A percentile compares a stretch with the other conserved stretches of the same genome.
phyloP scores from a whole-genome alignment of 2,113 vertebrate genomes.

The Mesembrinibis cayennensis region DNA sequence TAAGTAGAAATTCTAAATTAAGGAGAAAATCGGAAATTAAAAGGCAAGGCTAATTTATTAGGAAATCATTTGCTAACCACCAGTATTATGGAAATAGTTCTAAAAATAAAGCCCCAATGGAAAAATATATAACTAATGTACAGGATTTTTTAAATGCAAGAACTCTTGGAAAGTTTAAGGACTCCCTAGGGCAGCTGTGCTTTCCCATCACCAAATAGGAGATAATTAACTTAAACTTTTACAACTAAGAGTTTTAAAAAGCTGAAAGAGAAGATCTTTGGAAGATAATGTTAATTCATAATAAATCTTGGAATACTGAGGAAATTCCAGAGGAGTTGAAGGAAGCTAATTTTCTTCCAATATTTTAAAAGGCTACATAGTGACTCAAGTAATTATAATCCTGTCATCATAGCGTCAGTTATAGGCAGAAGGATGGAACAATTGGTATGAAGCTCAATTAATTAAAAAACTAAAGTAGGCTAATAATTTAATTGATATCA shows the following conservation, averaged over 20 bases:
- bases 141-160: background rate
- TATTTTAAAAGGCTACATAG: conserved; percentile 35
- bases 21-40: conserved; percentile 54
- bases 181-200: background rate
- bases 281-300: background rate
- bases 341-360: conserved; percentile 7
- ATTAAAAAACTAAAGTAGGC: conserved; percentile 26
- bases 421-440: conserved; percentile 10
- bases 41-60: conserved; percentile 46
- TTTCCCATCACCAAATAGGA: background rate
- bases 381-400: conserved; percentile 43
- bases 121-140: conserved; percentile 22
- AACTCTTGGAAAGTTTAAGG: conserved; percentile 30
- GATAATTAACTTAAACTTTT: background rate
- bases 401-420: conserved; percentile 12
- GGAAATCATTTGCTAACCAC: conserved; percentile 26
- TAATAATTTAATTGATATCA: conserved; percentile 57
- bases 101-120: conserved; percentile 39
- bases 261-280: background rate
- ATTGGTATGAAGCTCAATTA: conserved; percentile 22
- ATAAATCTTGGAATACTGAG: conserved; percentile 9
- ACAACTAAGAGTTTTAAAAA: background rate
- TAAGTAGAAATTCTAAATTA: conserved; percentile 58
- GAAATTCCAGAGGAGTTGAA: conserved; percentile 8
- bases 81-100: conserved; percentile 39